Base-by-base conservation (phyloP, 2,888 invertebrate species). In the Nezara viridula region DNA sequence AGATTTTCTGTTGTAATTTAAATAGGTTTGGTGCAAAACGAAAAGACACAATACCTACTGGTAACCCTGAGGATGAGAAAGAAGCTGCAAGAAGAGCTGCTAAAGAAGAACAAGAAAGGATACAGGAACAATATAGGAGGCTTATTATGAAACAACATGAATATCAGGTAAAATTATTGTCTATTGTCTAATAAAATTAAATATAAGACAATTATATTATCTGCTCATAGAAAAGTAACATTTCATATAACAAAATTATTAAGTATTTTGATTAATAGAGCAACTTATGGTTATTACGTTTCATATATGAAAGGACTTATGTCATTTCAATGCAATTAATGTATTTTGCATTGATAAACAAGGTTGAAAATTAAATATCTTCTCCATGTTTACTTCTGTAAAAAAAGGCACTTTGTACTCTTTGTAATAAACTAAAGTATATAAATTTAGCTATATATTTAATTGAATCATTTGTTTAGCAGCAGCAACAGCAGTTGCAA, bases 111-210 rank as follows among this genome's bases (percentile, higher is more conserved):
- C 93, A 93, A 89, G 92, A 92, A 90, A 91, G 93, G 91, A 93
- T 93, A 89, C 93, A 93, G 91, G 93, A 93, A 89, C 93, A 94
- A 89, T 93, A 93, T 91, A 91, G 93, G 87, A 91, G 93, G 86
- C 91, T 93, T 24, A 92, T 93, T 89, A 93, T 90, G 44, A 91
- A 93, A 89, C 92, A 92, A 60, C 92, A 92, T 88, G 92, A 90
- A 81, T 90, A 88, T 47, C 90, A 90, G 81, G 85, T 89, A 88
- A 47, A 3, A 85, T 27, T 52, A 55, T 32, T 19, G 6, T 73
- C 44, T 27, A 19, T 19, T 86, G 14, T 5, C 10, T 86, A 7
- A 7, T 44, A 44, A 44, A 44, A 44, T 5, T 44, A 44, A 7
- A 10, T 44, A 44, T 5, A 44, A 44, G 5, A 44, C 5, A 44